Evolutionary conservation across 1,140 invertebrate species (phyloP).

Genomic region (Atta colombica): DNA sequence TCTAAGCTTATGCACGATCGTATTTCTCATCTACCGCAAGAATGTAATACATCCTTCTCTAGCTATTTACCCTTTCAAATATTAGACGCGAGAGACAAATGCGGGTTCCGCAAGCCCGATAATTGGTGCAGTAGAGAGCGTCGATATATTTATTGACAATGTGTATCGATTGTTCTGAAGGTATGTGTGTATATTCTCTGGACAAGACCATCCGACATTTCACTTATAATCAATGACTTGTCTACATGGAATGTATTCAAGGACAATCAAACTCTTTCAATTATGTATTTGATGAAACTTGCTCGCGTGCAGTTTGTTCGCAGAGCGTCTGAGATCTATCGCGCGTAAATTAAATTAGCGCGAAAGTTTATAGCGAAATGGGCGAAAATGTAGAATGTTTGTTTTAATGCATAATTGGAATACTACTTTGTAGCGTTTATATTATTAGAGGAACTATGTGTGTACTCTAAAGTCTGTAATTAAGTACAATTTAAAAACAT

Average conservation of each 20-base stretch:
- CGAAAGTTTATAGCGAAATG: conserved; percentile 8
- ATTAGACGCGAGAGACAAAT: conserved; percentile 39
- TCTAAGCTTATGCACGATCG: conserved; percentile 14
- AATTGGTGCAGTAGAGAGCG: conserved; percentile 33
- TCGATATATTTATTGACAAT: conserved; percentile 55
- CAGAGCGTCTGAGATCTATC: conserved; percentile 3
- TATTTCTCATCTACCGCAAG: conserved; percentile 2
- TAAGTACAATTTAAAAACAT: conserved; percentile 11
- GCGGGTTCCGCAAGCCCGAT: not conserved
- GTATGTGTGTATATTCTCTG: not conserved
- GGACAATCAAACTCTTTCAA: conserved; percentile 60
- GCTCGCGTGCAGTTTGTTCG: conserved; percentile 1
- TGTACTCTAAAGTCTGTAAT: not conserved
- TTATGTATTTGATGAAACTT: conserved; percentile 56
- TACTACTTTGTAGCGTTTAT: not conserved
- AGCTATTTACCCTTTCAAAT: conserved; percentile 33
- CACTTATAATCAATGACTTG: conserved; percentile 48
- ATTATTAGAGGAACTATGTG: not conserved
- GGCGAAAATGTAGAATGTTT: not conserved
- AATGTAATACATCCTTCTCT: not conserved
- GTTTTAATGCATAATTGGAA: conserved; percentile 22
- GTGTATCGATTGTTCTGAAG: conserved; percentile 13
- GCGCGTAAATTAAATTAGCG: conserved; percentile 33
- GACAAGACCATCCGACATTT: conserved; percentile 47
- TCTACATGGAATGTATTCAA: conserved; percentile 50